Conservation (phyloP, 1,140 invertebrate species). For the Meloidogyne exigua region DNA sequence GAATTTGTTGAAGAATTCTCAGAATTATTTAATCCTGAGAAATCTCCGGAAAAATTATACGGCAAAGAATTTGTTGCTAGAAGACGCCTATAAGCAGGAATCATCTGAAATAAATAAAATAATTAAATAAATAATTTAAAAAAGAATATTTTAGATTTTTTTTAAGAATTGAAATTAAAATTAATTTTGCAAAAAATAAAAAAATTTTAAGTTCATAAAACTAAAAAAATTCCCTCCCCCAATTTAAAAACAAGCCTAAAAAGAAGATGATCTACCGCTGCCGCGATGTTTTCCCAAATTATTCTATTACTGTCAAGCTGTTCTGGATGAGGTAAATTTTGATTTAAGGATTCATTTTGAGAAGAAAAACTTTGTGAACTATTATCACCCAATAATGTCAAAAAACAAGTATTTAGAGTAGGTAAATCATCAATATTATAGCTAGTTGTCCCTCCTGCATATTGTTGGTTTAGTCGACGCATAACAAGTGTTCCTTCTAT, state of each 20-base stretch:
- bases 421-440: not conserved
- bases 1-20: not conserved
- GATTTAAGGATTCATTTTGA: not conserved
- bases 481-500: not conserved
- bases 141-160: not conserved
- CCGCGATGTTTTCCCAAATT: not conserved
- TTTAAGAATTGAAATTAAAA: not conserved
- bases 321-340: not conserved
- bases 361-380: not conserved
- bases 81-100: not conserved
- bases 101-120: not conserved
- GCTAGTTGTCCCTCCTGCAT: not conserved
- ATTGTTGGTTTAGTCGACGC: not conserved
- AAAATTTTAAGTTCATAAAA: not conserved
- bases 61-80: not conserved
- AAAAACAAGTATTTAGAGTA: not conserved
- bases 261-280: not conserved
- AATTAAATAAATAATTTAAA: not conserved
- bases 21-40: not conserved
- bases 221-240: not conserved
- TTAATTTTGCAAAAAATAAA: too few relatives aligned
- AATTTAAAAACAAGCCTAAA: slow-evolving; percentile 5
- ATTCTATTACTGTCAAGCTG: slow-evolving; percentile 1
- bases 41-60: not conserved
- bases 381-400: not conserved